A percentile compares a stretch with the other conserved stretches of the same genome.
phyloP scores from a whole-genome alignment of 2,888 invertebrate species.

The Tiliacea aurago region DNA sequence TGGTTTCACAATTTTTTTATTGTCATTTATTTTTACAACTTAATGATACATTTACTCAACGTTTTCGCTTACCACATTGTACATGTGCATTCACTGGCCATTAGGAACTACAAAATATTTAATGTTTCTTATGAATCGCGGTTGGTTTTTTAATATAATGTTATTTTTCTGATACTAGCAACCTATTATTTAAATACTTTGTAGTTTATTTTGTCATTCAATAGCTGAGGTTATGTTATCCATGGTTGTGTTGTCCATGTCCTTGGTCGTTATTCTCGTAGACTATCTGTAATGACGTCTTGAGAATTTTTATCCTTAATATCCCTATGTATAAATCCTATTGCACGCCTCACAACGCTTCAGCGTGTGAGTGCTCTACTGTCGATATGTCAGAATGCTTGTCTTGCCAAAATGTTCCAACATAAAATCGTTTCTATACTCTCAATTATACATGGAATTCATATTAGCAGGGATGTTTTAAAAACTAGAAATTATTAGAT shows the following conservation, averaged over 20 bases:
- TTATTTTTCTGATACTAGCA: slow-evolving; percentile 13
- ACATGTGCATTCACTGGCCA: slow-evolving; percentile 18
- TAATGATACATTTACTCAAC: slow-evolving; percentile 73
- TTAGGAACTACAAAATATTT: slow-evolving; percentile 38
- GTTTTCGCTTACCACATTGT: slow-evolving; percentile 40
- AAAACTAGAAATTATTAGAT: too few relatives aligned
- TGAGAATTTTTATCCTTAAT: not conserved
- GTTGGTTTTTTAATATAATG: slow-evolving; percentile 22
- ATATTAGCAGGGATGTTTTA: too few relatives aligned
- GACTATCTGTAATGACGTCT: not conserved
- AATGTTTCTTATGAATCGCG: slow-evolving; percentile 35
- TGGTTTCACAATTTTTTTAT: slow-evolving; percentile 66
- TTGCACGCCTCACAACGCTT: too few relatives aligned
- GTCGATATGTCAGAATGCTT: too few relatives aligned
- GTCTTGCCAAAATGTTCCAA: too few relatives aligned
- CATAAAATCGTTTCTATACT: too few relatives aligned
- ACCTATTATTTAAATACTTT: slow-evolving; percentile 7
- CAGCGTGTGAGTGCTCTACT: too few relatives aligned
- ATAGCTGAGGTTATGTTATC: not conserved
- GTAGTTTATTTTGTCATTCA: slow-evolving; percentile 1
- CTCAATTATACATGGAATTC: too few relatives aligned
- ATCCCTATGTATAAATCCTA: too few relatives aligned
- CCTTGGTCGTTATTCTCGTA: not conserved
- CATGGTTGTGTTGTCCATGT: too few relatives aligned
- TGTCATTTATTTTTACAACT: slow-evolving; percentile 76